These are phyloP conservation scores for Calliopsis andreniformis DNA, from an alignment of 1,140 invertebrate species.

Conservation along the genomic window DNA sequence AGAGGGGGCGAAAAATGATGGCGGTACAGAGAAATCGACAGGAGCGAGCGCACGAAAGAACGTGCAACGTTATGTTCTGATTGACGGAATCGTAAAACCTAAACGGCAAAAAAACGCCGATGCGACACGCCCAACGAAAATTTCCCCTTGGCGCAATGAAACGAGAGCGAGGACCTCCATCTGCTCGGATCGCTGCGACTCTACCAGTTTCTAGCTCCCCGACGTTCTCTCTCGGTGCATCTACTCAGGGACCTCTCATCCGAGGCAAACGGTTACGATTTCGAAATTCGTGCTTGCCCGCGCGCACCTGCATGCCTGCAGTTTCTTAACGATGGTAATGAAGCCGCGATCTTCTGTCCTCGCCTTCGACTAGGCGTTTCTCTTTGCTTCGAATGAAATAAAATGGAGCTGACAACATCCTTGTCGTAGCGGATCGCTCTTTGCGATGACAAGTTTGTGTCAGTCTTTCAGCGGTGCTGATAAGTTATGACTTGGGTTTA, in stretches of 20 bases:
- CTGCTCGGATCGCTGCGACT: not conserved
- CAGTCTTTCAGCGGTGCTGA: no score
- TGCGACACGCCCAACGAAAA: conserved; percentile 19
- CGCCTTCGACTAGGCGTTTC: conserved; percentile 8
- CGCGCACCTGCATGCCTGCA: not conserved
- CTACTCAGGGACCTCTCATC: not conserved
- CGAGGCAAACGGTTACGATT: conserved; percentile 20
- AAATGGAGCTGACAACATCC: conserved; percentile 31
- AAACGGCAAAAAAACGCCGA: not conserved
- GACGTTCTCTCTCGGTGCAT: not conserved
- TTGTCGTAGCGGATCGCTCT: not conserved
- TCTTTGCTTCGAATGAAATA: not conserved
- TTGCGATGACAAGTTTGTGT: not conserved
- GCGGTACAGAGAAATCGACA: not conserved
- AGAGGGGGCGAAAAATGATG: not conserved
- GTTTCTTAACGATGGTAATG: conserved; percentile 46
- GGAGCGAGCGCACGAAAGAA: not conserved
- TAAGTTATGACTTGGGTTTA: no score
- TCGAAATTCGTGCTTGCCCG: conserved; percentile 25
- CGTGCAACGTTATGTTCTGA: conserved; percentile 8
- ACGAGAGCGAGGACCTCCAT: not conserved
- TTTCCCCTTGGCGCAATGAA: not conserved
- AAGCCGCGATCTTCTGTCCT: conserved; percentile 24
- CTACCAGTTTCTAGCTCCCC: no score
- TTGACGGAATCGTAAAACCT: conserved; percentile 17